Evolutionary conservation across 1,140 invertebrate species (phyloP).

Genomic region (Mercenaria mercenaria): DNA sequence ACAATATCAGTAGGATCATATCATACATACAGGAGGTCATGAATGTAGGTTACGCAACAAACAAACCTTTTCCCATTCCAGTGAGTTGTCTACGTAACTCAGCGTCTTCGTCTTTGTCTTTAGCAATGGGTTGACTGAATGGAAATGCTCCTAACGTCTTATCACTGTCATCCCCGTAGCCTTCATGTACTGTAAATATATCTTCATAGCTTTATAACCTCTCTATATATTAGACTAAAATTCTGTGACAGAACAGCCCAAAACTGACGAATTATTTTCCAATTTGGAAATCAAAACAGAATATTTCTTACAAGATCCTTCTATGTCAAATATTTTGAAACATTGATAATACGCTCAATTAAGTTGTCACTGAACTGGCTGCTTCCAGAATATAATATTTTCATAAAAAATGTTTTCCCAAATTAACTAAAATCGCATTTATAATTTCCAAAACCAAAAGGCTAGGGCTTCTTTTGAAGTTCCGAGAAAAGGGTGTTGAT

Average conservation of each 20-base stretch:
- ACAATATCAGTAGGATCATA: no score
- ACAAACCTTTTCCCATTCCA: constrained; percentile 94
- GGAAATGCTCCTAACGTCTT: constrained; percentile 85
- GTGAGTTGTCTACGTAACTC: constrained; percentile 93
- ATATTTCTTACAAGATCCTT: background rate
- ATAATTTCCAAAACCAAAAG: no score
- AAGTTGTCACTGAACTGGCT: no score
- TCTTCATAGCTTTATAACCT: background rate
- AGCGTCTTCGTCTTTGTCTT: constrained; percentile 90
- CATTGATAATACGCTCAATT: no score
- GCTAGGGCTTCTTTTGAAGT: no score
- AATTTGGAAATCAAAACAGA: background rate
- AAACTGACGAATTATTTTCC: background rate
- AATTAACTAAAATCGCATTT: no score
- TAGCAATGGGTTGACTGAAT: constrained; percentile 81
- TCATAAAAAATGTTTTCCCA: no score
- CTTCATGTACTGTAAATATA: constrained; percentile 65
- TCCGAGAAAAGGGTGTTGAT: no score
- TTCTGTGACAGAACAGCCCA: background rate
- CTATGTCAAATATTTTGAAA: background rate
- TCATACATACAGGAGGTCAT: no score
- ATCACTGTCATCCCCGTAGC: constrained; percentile 80
- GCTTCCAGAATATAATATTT: no score
- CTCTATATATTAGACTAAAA: background rate
- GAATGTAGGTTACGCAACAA: no score